Percentiles rank a stretch among this genome's conserved stretches.
phyloP scores from a whole-genome alignment of 2,797 vertebrate genomes.

The Pseudochirops cupreus region DNA sequence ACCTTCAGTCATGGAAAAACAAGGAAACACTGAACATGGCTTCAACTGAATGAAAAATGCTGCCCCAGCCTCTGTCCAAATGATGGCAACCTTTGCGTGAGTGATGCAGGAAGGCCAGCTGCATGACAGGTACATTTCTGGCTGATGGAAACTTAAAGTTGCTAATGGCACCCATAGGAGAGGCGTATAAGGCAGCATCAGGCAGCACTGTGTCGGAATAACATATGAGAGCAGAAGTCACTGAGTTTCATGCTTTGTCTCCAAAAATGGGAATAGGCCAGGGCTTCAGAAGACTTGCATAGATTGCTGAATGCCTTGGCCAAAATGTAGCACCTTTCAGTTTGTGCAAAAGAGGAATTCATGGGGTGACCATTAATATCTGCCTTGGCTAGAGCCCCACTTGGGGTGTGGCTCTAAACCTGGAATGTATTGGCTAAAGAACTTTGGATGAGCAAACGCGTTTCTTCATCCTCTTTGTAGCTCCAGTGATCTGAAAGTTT shows the following conservation, averaged over 20 bases:
- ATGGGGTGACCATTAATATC: not conserved
- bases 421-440: not conserved
- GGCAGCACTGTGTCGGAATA: not conserved
- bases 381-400: not conserved
- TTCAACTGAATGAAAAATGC: conserved; percentile 58
- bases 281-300: not conserved
- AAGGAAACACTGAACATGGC: conserved; percentile 61
- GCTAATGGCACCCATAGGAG: conserved; percentile 42
- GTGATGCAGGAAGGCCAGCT: not conserved
- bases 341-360: not conserved
- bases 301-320: not conserved
- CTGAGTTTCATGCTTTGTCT: not conserved
- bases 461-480: not conserved
- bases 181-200: not conserved
- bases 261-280: not conserved
- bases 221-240: conserved; percentile 32
- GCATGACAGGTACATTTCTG: not conserved
- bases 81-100: not conserved
- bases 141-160: conserved; percentile 5
- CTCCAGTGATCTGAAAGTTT: not conserved
- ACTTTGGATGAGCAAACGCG: not conserved
- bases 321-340: not conserved
- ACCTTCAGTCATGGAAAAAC: conserved; percentile 61
- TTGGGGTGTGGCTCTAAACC: not conserved
- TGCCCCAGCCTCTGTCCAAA: not conserved